Base-by-base conservation (phyloP, 2,797 vertebrate genomes). In the Peromyscus attwateri region DNA sequence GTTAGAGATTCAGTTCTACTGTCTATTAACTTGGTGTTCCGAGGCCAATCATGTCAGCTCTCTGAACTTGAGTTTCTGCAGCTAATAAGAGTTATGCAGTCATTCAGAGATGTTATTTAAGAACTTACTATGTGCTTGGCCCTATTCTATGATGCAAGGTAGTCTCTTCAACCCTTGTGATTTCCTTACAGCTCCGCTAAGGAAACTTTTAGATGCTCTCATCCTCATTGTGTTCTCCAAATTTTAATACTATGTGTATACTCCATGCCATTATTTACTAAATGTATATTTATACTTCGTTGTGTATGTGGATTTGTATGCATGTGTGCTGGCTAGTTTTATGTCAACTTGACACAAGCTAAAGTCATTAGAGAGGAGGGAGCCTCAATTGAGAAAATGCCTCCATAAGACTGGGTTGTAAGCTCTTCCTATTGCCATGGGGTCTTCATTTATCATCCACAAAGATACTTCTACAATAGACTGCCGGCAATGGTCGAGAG, bases 101-200 rank as follows among this genome's bases (percentile, higher is more conserved):
- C 49, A 80, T 49, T 76, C 49, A 76, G 70, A 52, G 88, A 84
- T n/a, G 21, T 9, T 84, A 62, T 77, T 95, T 94, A 75, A 70
- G 88, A 96, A n/a, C 40, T 88, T 82, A 68, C 66, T 46, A 40
- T 62, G 9, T 79, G 88, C 60, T 96, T 62, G 64, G 62, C 19
- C 60, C 62, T 79, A 14, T 40, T 68, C 49, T 93, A n/a, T 43
- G 43, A 73, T 89, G 37, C 31, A 31, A 93, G n/a, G 55, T 31
- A 64, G 21, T 57, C 14, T 62, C 87, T 64, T 94, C 13, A 87
- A 43, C 1, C 37, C 68, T 71, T 29, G 25, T 34, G 43, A 76
- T 82, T 76, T 37, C 46, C 34, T 52, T 87, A 66, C 16, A 16
- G 11, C 0, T 68, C 23, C 75, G 43, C 43, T 77, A 88, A 77